These are phyloP conservation scores for Dusona sp. DNA, from an alignment of 2,888 invertebrate species.

Conservation along the genomic window DNA sequence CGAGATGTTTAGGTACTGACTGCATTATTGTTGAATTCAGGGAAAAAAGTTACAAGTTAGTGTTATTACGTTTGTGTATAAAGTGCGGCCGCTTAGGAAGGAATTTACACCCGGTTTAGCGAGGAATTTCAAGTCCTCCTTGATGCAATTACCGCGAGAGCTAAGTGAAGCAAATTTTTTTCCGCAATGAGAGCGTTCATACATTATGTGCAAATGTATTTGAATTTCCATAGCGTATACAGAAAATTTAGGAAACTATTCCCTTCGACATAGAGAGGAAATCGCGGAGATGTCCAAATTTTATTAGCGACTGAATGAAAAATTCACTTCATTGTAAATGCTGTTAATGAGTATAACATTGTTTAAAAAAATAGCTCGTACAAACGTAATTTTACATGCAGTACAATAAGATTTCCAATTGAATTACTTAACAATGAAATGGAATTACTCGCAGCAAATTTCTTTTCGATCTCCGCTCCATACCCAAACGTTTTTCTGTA, in stretches of 20 bases:
- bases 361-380: too few species aligned
- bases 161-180: constrained; percentile 8
- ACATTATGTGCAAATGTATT: background rate
- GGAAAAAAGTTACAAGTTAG: constrained; percentile 3
- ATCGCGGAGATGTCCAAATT: background rate
- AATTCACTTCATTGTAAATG: background rate
- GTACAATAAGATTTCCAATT: too few species aligned
- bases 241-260: background rate
- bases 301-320: background rate
- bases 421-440: too few species aligned
- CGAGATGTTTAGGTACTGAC: constrained; percentile 55
- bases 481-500: too few species aligned
- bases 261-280: background rate
- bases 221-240: background rate
- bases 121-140: constrained; percentile 52
- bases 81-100: constrained; percentile 54
- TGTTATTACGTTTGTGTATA: constrained; percentile 15
- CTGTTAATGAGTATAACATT: too few species aligned
- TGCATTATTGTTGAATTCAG: constrained; percentile 16
- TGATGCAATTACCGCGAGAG: constrained; percentile 57
- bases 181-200: constrained; percentile 7
- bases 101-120: constrained; percentile 51
- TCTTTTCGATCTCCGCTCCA: too few species aligned
- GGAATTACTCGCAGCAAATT: too few species aligned
- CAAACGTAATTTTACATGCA: too few species aligned